phyloP scores from a whole-genome alignment of 2,888 invertebrate species.

The Agonum fuliginosum region DNA sequence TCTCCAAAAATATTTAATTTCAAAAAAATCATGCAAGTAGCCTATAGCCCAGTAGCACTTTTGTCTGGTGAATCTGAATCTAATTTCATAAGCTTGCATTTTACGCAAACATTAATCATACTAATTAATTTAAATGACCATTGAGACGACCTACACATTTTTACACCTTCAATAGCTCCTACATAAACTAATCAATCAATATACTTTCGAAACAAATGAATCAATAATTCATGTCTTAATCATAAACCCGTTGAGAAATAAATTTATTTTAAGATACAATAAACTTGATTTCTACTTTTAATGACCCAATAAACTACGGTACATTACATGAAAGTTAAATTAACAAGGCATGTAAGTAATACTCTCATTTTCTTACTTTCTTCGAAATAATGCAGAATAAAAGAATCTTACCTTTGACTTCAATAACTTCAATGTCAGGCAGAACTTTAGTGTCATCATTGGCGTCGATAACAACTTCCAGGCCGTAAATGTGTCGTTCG shows the following conservation, averaged over 20 bases:
- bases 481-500: slow-evolving; percentile 88
- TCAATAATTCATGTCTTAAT: neutral
- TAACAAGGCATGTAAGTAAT: neutral
- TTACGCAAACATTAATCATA: neutral
- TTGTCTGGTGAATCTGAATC: too few relatives aligned
- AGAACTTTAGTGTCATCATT: slow-evolving; percentile 58
- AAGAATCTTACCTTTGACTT: slow-evolving; percentile 54
- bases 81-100: neutral
- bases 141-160: neutral
- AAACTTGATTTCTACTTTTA: neutral
- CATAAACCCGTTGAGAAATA: neutral
- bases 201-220: neutral
- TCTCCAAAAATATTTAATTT: too few relatives aligned
- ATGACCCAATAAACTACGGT: neutral
- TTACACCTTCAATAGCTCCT: neutral
- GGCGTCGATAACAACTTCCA: slow-evolving; percentile 81
- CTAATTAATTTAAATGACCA: neutral
- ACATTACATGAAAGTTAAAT: neutral
- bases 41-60: neutral
- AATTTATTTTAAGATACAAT: neutral
- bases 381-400: neutral
- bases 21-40: too few relatives aligned
- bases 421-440: slow-evolving; percentile 49
- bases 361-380: too few relatives aligned
- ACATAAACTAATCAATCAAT: neutral